Conservation (phyloP, 2,888 invertebrate genomes). For the Agriopis leucophaearia region DNA sequence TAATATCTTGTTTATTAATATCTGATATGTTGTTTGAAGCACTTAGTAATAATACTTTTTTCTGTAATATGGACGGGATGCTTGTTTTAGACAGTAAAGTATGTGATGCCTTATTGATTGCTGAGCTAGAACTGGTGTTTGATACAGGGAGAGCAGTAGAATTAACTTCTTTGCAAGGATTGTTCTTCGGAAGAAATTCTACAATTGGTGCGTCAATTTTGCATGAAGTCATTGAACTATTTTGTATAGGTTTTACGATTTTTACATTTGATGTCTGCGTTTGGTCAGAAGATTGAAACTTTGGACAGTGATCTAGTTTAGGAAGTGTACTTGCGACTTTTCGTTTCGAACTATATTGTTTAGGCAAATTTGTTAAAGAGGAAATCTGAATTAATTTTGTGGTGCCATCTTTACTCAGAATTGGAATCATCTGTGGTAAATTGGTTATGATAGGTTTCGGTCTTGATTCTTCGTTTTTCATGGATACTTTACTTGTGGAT, state of each 20-base stretch:
- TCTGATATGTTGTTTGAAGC: neutral
- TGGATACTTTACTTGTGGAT: neutral
- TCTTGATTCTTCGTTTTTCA: neutral
- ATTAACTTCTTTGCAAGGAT: too few species aligned
- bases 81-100: neutral
- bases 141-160: neutral
- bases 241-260: neutral
- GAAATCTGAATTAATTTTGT: constrained; percentile 6
- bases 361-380: neutral
- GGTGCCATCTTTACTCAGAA: neutral
- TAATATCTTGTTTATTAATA: neutral
- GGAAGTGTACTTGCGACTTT: neutral
- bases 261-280: neutral
- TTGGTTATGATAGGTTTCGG: neutral
- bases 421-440: neutral
- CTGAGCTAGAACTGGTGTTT: neutral
- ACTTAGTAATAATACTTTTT: neutral
- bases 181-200: neutral
- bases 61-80: constrained; percentile 1
- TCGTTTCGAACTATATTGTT: neutral
- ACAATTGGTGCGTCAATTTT: neutral
- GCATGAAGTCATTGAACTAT: neutral
- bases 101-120: neutral
- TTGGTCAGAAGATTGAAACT: neutral
- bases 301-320: neutral